phyloP scores from a whole-genome alignment of 1,140 invertebrate species.

The Augochlora pura region DNA sequence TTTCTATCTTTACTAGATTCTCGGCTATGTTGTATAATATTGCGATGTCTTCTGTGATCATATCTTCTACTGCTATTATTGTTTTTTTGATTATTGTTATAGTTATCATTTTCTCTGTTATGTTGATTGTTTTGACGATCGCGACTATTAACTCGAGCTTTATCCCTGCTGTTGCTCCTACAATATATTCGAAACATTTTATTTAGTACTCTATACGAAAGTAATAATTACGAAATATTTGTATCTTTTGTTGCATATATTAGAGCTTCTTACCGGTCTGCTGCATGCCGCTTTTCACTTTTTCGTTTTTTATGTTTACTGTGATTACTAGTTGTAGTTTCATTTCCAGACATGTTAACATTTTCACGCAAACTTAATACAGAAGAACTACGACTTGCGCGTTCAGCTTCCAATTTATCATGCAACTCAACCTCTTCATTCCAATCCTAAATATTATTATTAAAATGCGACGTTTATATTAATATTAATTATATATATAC shows the following conservation, averaged over 20 bases:
- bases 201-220: neutral
- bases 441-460: constrained; percentile 77
- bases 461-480: neutral
- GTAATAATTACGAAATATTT: neutral
- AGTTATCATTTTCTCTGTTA: constrained; percentile 76
- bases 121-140: constrained; percentile 78
- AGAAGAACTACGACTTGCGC: constrained; percentile 81
- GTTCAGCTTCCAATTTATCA: constrained; percentile 78
- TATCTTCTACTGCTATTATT: constrained; percentile 63
- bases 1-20: constrained; percentile 78
- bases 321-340: constrained; percentile 53
- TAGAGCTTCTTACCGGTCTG: constrained; percentile 71
- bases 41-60: constrained; percentile 67
- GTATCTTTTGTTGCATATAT: too few relatives aligned
- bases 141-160: constrained; percentile 71
- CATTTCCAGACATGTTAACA: constrained; percentile 66
- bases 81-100: constrained; percentile 76
- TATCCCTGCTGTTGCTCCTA: constrained; percentile 73
- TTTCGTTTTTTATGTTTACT: constrained; percentile 69
- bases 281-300: constrained; percentile 63
- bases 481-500: neutral
- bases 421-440: constrained; percentile 81
- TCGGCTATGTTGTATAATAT: constrained; percentile 71
- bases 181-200: constrained; percentile 37
- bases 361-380: constrained; percentile 80